phyloP scores from a whole-genome alignment of 2,113 vertebrate species.

The Pseudopodoces humilis region DNA sequence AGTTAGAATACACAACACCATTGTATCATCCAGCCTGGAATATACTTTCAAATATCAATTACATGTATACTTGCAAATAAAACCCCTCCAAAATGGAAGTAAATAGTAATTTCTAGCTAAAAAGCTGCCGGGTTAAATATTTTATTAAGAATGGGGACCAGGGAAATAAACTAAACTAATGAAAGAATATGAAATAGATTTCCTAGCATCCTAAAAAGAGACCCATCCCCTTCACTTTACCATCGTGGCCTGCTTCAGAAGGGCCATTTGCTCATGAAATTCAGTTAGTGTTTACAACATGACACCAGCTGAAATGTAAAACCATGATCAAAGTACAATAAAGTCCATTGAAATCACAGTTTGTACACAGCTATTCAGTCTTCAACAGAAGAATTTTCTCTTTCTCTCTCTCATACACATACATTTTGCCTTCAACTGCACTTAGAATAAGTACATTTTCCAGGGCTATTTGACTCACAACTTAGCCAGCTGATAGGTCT shows the following conservation, averaged over 20 bases:
- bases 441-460: slow-evolving; percentile 17
- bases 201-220: not conserved
- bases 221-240: not conserved
- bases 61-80: not conserved
- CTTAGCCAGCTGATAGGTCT: slow-evolving; percentile 33
- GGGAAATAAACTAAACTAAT: not conserved
- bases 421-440: not conserved
- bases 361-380: not conserved
- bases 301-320: not conserved
- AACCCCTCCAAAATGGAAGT: not conserved
- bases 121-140: not conserved
- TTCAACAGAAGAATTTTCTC: slow-evolving; percentile 17
- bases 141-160: not conserved
- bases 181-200: not conserved
- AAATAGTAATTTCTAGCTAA: not conserved
- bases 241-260: not conserved
- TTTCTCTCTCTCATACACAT: not conserved
- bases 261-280: slow-evolving; percentile 11
- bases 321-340: slow-evolving; percentile 11
- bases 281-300: not conserved
- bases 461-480: slow-evolving; percentile 29
- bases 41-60: not conserved
- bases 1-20: not conserved
- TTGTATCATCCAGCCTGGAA: not conserved
- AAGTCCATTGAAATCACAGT: slow-evolving; percentile 14